These are phyloP conservation scores for Brachycybe producta DNA, from an alignment of 2,888 invertebrate species.

Conservation along the genomic window DNA sequence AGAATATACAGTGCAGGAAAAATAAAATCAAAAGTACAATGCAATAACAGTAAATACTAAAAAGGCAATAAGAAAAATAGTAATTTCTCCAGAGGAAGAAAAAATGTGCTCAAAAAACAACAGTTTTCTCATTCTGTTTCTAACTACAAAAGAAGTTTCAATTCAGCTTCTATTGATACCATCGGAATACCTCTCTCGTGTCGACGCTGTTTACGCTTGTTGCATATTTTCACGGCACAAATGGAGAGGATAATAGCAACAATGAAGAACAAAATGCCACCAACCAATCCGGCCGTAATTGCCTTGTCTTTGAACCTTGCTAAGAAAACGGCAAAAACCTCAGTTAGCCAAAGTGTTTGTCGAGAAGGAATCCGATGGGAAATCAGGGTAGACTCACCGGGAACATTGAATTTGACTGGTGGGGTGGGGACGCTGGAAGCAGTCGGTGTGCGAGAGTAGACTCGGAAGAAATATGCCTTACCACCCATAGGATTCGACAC, in stretches of 20 bases:
- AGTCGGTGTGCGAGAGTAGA: conserved; percentile 72
- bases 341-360: not conserved
- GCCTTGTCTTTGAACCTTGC: conserved; percentile 37
- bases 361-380: not conserved
- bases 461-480: conserved; percentile 80
- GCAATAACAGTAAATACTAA: too few relatives aligned
- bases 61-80: too few relatives aligned
- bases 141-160: too few relatives aligned
- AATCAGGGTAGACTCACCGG: conserved; percentile 32
- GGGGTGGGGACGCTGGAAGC: conserved; percentile 70
- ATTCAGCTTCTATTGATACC: too few relatives aligned
- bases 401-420: conserved; percentile 75
- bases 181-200: conserved; percentile 92
- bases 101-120: too few relatives aligned
- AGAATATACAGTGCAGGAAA: too few relatives aligned
- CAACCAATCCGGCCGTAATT: conserved; percentile 90
- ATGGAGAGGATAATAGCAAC: conserved; percentile 93
- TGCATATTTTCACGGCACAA: conserved; percentile 95
- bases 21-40: too few relatives aligned
- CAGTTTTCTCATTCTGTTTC: too few relatives aligned
- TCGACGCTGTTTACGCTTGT: conserved; percentile 90
- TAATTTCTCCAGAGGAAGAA: too few relatives aligned
- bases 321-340: not conserved
- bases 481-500: conserved; percentile 85
- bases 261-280: conserved; percentile 92